A percentile compares a stretch with the other conserved stretches of the same genome.
These are phyloP conservation scores for Callimorpha dominula DNA, from an alignment of 2,888 invertebrate species.

Conservation along the genomic window DNA sequence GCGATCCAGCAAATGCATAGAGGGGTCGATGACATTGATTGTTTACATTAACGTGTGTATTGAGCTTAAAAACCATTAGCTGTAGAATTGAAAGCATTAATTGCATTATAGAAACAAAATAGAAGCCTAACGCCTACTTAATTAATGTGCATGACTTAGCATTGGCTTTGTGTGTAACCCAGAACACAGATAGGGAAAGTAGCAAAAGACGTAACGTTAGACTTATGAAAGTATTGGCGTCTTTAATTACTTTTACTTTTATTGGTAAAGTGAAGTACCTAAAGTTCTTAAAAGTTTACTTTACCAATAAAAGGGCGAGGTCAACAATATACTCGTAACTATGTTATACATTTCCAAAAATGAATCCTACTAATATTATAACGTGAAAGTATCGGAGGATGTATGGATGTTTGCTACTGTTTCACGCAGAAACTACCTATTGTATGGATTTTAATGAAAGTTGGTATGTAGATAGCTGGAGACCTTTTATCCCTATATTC, in stretches of 20 bases:
- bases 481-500: too few relatives aligned
- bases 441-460: too few relatives aligned
- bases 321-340: background rate
- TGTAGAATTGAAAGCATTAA: background rate
- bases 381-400: too few relatives aligned
- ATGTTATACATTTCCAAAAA: background rate
- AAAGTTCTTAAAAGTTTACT: too few relatives aligned
- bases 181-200: slow-evolving; percentile 42
- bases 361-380: too few relatives aligned
- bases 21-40: too few relatives aligned
- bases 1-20: too few relatives aligned
- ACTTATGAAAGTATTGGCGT: slow-evolving; percentile 25
- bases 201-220: slow-evolving; percentile 26
- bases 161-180: slow-evolving; percentile 24
- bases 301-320: too few relatives aligned
- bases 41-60: background rate
- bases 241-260: slow-evolving; percentile 25
- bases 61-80: background rate
- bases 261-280: background rate
- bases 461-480: too few relatives aligned
- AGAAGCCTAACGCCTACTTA: slow-evolving; percentile 38
- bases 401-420: too few relatives aligned
- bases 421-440: too few relatives aligned
- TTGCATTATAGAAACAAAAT: slow-evolving; percentile 5
- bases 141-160: slow-evolving; percentile 62